A percentile compares a stretch with the other conserved stretches of the same genome.
These are phyloP conservation scores for Synanthedon vespiformis DNA, from an alignment of 2,888 invertebrate species.

Conservation along the genomic window DNA sequence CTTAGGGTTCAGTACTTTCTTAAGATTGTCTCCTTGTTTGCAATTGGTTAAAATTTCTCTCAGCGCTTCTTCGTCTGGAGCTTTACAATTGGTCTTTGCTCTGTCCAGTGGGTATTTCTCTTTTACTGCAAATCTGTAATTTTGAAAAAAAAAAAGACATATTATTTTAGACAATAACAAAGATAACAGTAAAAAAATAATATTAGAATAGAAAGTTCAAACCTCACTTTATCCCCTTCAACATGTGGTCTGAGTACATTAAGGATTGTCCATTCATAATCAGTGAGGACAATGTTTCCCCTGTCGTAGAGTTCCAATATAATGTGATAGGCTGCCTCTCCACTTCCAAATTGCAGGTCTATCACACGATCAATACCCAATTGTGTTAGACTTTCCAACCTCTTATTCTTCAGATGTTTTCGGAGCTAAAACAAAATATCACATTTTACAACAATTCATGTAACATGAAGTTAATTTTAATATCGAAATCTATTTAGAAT, in stretches of 20 bases:
- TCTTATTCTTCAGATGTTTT: conserved; percentile 96
- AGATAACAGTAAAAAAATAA: not conserved
- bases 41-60: conserved; percentile 71
- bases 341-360: conserved; percentile 94
- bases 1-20: conserved; percentile 84
- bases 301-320: conserved; percentile 95
- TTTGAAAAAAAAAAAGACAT: not conserved
- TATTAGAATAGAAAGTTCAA: conserved; percentile 3
- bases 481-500: too few relatives aligned
- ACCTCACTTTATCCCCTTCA: conserved; percentile 89
- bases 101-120: conserved; percentile 90
- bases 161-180: not conserved
- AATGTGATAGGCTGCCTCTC: conserved; percentile 94
- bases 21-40: conserved; percentile 81
- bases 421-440: conserved; percentile 74
- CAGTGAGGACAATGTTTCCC: conserved; percentile 96
- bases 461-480: too few relatives aligned
- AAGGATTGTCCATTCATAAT: conserved; percentile 88
- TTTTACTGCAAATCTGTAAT: conserved; percentile 84
- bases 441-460: not conserved
- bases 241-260: conserved; percentile 93
- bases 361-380: conserved; percentile 94
- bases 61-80: conserved; percentile 68
- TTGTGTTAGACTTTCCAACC: conserved; percentile 87
- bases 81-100: conserved; percentile 74